A percentile compares a stretch with the other conserved stretches of the same genome.
phyloP scores from a whole-genome alignment of 2,888 invertebrate species.

The Dasysyrphus tricinctus region DNA sequence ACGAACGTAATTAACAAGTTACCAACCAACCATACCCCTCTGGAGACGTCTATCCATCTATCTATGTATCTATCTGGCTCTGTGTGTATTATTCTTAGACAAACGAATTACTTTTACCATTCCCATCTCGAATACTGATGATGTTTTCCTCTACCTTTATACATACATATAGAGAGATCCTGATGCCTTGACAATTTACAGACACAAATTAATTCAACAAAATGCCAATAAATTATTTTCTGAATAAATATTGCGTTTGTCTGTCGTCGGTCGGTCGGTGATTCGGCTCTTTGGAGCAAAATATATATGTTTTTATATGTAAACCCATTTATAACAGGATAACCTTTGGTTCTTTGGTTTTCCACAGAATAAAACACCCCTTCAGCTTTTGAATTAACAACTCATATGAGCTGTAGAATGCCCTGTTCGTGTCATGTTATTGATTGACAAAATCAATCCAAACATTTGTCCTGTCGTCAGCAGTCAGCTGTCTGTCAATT shows the following conservation, averaged over 20 bases:
- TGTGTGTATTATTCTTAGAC: constrained; percentile 3
- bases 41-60: not conserved
- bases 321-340: constrained; percentile 3
- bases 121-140: not conserved
- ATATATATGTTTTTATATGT: not conserved
- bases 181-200: constrained; percentile 26
- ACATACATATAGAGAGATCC: not conserved
- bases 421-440: constrained; percentile 2
- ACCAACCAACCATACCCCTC: constrained; percentile 14
- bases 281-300: not conserved
- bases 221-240: constrained; percentile 52
- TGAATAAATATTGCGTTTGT: constrained; percentile 26
- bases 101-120: constrained; percentile 5
- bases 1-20: constrained; percentile 45
- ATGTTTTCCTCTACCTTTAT: not conserved
- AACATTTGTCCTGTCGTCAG: constrained; percentile 1
- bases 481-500: not conserved
- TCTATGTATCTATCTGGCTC: not conserved
- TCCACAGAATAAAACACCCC: not conserved
- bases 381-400: not conserved
- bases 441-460: constrained; percentile 21
- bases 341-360: not conserved
- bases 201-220: constrained; percentile 31
- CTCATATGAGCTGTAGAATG: not conserved
- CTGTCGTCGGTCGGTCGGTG: not conserved